Evolutionary conservation across 1,140 invertebrate species (phyloP).

Genomic region (Plodia interpunctella): DNA sequence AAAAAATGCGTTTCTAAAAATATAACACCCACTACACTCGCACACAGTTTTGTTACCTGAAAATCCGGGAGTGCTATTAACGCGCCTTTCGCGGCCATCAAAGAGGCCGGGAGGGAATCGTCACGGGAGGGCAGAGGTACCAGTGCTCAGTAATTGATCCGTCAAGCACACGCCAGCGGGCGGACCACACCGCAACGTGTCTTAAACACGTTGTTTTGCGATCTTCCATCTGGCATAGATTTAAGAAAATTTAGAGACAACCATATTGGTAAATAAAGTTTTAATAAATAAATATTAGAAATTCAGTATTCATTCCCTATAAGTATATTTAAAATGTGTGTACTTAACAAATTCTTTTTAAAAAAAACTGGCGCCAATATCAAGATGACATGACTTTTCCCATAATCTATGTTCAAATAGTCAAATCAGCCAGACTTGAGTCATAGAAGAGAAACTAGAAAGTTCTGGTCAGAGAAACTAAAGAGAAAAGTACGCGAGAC

Average conservation of each 20-base stretch:
- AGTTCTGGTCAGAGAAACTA: no score
- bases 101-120: constrained; percentile 1
- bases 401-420: no score
- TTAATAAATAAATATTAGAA: no score
- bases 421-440: no score
- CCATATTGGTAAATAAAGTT: not conserved
- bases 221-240: constrained; percentile 6
- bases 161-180: constrained; percentile 10
- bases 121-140: constrained; percentile 7
- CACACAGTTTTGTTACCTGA: not conserved
- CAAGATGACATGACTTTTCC: not conserved
- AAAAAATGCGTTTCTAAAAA: no score
- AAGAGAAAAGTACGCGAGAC: no score
- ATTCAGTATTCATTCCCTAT: no score
- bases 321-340: no score
- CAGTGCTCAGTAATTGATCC: constrained; percentile 12
- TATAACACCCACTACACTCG: no score
- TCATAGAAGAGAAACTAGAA: no score
- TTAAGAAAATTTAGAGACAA: not conserved
- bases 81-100: not conserved
- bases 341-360: no score
- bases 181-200: constrained; percentile 9
- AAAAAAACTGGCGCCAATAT: constrained; percentile 1
- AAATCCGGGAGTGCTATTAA: not conserved
- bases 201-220: constrained; percentile 12